phyloP scores from a whole-genome alignment of 1,140 invertebrate genomes.

The Paralvinella palmiformis region DNA sequence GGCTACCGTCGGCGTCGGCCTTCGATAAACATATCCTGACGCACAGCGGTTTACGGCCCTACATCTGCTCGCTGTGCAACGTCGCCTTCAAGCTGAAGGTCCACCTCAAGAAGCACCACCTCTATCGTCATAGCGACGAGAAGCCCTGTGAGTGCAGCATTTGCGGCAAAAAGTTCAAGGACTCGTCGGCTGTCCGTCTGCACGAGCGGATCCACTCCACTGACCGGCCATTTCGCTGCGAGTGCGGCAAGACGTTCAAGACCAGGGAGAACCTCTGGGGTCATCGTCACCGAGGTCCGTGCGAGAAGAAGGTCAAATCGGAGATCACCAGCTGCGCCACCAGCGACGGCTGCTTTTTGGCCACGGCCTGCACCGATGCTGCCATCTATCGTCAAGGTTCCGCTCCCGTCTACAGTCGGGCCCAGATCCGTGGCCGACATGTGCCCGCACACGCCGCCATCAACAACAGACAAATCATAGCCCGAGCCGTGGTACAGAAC shows the following conservation, averaged over 20 bases:
- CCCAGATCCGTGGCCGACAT: background rate
- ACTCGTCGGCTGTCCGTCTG: constrained; percentile 19
- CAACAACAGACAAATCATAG: background rate
- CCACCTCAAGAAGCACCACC: constrained; percentile 22
- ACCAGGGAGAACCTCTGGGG: constrained; percentile 21
- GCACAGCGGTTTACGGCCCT: constrained; percentile 14
- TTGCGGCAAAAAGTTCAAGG: constrained; percentile 22
- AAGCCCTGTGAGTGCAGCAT: constrained; percentile 23
- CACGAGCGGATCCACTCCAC: constrained; percentile 20
- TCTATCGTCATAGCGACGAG: constrained; percentile 19
- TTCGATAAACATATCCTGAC: constrained; percentile 10
- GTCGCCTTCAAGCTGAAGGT: constrained; percentile 22
- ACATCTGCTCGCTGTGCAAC: constrained; percentile 14
- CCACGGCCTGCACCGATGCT: background rate
- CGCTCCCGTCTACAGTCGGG: background rate
- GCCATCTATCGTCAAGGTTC: background rate
- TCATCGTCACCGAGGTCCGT: constrained; percentile 8
- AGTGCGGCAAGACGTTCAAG: constrained; percentile 21
- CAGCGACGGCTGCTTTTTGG: background rate
- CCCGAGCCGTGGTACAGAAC: background rate
- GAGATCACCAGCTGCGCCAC: background rate
- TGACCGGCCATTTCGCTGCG: constrained; percentile 19
- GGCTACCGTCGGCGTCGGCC: constrained; percentile 12
- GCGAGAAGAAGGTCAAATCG: background rate
- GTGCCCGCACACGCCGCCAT: background rate